Base-by-base conservation (phyloP, 23 tunicate species). In the Pegea sp. region DNA sequence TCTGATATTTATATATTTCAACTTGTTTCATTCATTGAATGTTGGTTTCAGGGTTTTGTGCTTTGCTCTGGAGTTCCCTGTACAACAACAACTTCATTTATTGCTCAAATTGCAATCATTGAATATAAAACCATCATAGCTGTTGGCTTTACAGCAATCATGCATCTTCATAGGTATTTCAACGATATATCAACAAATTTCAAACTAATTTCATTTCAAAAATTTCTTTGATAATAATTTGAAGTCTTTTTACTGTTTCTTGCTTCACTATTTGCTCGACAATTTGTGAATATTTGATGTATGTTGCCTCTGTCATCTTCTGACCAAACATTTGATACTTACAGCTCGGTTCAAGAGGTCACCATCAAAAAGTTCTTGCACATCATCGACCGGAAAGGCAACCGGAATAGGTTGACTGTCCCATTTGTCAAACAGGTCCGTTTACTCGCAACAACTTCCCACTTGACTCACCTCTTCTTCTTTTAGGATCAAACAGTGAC, bases 121-220 rank as follows among this genome's bases (percentile, higher is more conserved):
- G 99, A 91, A 52, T 91, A 91, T 54, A 91, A 91, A 48, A 78
- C 99, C 3, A 91, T 91, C 24, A 91, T 91, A 13, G 78, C 86
- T 34, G 78, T 81, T 5, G 99, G 99, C 23, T 91, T 68, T 64
- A 78, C 68, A 48, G 93, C 93, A 2, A 78, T 91, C 33, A 61
- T 91, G 13, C 99, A 91, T 63, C 53, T 91, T 59, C 99, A 91
- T 56, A 91, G 88, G 86, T 86, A n/a, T n/a, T n/a, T n/a, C n/a
- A n/a, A n/a, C n/a, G n/a, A n/a, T n/a, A n/a, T n/a, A n/a, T n/a
- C n/a, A n/a, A n/a, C n/a, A n/a, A n/a, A n/a, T n/a, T n/a, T n/a
- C n/a, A n/a, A n/a, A n/a, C n/a, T n/a, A n/a, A n/a, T n/a, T n/a
- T n/a, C n/a, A n/a, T n/a, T n/a, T n/a, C n/a, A n/a, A n/a, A n/a